Base-by-base conservation (phyloP, 2,888 invertebrate genomes). In the Myopa tessellatipennis region DNA sequence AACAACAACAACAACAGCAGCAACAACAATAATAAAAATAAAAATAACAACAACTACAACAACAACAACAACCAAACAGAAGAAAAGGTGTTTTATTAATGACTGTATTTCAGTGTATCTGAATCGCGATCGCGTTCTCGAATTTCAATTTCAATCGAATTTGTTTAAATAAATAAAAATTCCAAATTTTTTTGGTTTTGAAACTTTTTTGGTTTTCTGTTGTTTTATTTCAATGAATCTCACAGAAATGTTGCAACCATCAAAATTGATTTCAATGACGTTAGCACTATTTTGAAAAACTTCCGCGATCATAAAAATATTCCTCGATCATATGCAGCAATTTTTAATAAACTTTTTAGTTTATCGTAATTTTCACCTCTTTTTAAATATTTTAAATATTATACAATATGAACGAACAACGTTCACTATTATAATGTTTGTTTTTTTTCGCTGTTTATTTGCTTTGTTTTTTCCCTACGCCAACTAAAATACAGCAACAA, bases 381-480 rank as follows among this genome's bases (percentile, higher is more conserved):
- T 14, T 55, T 55, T 10, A 45, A 45, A 45, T n/a, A 55, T 65
- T 38, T 65, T 65, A 45, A 36, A 14, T 65, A 65, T 65, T 65
- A 14, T 65, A 38, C 38, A 65, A 65, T 65, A 65, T 50, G 50
- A 55, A 55, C 16, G 55, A n/a, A 12, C 55, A 65, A 36, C 36
- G 36, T 38, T 65, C 34, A 63, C 10, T 36, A 69, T 34, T 75
- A 38, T 14, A 55, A 40, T 73, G 60, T 63, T 71, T 67, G 36
- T 71, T 78, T 74, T 78, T 36, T 40, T 60, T 55, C 26, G n/a
- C 40, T 40, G 45, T 61, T 77, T 38, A 38, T 40, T 77, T n/a
- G 69, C 73, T 36, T 69, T 36, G 52, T 63, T 50, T 69, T 50
- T 52, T 26, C 26, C 26, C 2, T 26, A 26, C 26, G 26, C 26